Conservation (phyloP, 2,797 vertebrate genomes). For the Alectoris magna region DNA sequence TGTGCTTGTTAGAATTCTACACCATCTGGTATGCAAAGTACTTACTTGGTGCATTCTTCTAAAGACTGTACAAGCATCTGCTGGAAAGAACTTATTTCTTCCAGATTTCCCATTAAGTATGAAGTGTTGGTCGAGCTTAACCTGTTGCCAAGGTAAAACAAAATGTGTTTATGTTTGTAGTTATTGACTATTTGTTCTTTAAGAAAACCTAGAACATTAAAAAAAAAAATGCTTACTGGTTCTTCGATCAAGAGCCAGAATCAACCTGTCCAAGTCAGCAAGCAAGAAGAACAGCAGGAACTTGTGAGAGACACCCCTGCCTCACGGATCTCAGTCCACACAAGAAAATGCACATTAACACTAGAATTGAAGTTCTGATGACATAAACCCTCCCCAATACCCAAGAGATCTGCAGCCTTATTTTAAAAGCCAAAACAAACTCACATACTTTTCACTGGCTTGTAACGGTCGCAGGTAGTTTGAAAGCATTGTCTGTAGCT, state of each 20-base stretch:
- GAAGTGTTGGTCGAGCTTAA: conserved; percentile 87
- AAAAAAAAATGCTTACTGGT: neutral
- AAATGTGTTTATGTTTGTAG: conserved; percentile 5
- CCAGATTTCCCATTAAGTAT: conserved; percentile 94
- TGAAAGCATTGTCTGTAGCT: conserved; percentile 92
- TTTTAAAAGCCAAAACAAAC: conserved; percentile 4
- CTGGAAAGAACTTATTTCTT: conserved; percentile 97
- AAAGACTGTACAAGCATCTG: conserved; percentile 96
- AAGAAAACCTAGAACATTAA: neutral
- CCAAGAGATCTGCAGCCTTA: neutral
- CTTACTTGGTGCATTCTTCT: conserved; percentile 98
- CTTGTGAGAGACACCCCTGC: neutral
- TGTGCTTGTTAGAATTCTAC: neutral
- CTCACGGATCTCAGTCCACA: neutral
- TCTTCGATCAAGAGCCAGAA: neutral
- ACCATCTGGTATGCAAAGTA: conserved; percentile 9
- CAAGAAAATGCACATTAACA: neutral
- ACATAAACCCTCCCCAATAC: neutral
- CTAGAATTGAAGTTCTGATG: neutral
- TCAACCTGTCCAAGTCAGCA: neutral
- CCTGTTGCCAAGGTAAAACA: conserved; percentile 77
- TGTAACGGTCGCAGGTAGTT: conserved; percentile 92
- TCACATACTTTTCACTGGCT: conserved; percentile 91
- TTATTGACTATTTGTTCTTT: neutral
- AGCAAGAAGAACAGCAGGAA: neutral